phyloP scores from a whole-genome alignment of 2,888 invertebrate genomes.

The Papilio elwesi region DNA sequence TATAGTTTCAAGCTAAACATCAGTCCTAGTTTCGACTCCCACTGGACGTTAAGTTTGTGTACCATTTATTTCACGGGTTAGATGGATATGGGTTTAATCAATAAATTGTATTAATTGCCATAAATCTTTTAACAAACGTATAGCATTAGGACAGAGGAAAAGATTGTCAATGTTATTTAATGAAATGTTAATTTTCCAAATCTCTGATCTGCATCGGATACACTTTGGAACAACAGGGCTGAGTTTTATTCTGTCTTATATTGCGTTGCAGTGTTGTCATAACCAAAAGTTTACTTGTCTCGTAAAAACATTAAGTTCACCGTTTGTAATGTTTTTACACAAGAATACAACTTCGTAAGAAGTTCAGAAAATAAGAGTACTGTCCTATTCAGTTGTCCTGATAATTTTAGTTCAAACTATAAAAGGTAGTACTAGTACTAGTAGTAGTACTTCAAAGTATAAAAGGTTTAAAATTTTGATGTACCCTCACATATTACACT shows the following conservation, averaged over 20 bases:
- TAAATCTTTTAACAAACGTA: no score
- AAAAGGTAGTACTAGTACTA: no score
- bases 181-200: neutral
- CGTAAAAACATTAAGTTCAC: neutral
- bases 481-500: neutral
- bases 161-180: neutral
- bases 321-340: constrained; percentile 6
- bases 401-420: neutral
- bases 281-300: neutral
- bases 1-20: no score
- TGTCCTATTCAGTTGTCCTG: neutral
- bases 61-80: no score
- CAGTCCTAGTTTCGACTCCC: no score
- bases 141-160: no score
- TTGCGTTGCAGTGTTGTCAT: neutral
- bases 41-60: no score
- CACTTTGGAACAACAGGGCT: no score
- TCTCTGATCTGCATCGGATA: neutral
- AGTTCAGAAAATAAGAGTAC: neutral
- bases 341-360: neutral
- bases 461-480: neutral
- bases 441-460: no score
- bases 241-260: neutral
- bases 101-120: no score
- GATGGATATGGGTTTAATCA: no score